These are phyloP conservation scores for Ostrea edulis DNA, from an alignment of 1,140 invertebrate species.

Conservation along the genomic window DNA sequence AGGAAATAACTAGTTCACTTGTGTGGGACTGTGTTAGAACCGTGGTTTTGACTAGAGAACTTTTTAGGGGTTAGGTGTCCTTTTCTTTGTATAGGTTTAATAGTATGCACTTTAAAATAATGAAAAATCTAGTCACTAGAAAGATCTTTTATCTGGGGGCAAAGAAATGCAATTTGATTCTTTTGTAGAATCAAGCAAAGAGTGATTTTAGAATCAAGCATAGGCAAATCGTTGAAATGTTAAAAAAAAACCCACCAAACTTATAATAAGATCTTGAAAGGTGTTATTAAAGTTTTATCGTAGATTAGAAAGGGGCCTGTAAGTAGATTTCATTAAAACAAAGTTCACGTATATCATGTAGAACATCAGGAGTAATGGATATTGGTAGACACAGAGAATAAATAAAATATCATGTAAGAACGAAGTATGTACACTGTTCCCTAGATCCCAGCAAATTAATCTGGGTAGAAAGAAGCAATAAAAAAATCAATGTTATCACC, in stretches of 20 bases:
- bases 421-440: neutral
- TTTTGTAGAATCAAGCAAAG: neutral
- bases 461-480: neutral
- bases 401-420: slow-evolving; percentile 11
- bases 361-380: neutral
- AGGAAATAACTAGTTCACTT: slow-evolving; percentile 1
- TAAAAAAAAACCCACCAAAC: neutral
- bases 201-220: no score
- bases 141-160: neutral
- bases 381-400: neutral
- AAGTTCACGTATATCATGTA: neutral
- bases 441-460: neutral
- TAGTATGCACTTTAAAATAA: slow-evolving; percentile 1
- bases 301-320: neutral
- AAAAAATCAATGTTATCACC: slow-evolving; percentile 22
- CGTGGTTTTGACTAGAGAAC: neutral
- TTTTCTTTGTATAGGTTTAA: neutral
- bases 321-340: neutral
- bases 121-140: neutral
- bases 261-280: neutral
- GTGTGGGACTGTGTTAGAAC: neutral
- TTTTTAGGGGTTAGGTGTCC: neutral
- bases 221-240: neutral
- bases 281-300: neutral
- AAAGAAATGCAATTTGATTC: neutral